Evolutionary conservation across 2,113 vertebrate genomes (phyloP).

Genomic region (Alectura lathami): DNA sequence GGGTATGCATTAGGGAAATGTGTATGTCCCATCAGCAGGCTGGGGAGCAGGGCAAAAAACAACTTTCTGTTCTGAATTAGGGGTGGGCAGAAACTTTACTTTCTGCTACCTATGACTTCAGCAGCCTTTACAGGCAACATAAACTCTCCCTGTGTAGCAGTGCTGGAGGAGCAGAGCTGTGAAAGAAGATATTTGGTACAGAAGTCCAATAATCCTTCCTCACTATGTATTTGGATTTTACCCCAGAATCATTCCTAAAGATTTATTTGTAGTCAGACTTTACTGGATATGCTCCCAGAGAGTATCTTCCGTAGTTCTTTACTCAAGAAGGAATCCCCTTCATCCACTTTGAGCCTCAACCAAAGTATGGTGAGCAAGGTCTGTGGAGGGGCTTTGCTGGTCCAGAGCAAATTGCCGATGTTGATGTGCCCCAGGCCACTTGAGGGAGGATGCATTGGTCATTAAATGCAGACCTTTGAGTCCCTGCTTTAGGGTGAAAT

Average conservation of each 20-base stretch:
- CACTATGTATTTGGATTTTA: background rate
- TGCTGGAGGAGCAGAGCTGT: background rate
- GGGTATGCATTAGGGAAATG: background rate
- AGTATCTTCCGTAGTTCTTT: background rate
- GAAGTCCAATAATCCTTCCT: background rate
- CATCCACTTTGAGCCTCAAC: background rate
- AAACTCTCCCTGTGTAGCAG: background rate
- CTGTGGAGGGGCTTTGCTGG: background rate
- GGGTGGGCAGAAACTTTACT: background rate
- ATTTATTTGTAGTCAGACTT: background rate
- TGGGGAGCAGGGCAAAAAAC: background rate
- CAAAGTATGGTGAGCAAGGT: background rate
- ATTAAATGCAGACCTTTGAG: background rate
- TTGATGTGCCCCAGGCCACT: rapidly evolving
- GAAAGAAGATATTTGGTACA: background rate
- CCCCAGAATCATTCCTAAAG: background rate
- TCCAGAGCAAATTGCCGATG: background rate
- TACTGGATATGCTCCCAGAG: background rate
- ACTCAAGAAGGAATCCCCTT: background rate
- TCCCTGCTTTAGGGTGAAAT: background rate
- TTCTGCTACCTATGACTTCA: background rate
- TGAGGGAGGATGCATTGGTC: background rate
- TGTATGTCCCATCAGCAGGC: background rate
- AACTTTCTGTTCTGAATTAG: background rate
- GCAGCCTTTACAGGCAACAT: background rate